phyloP scores from a whole-genome alignment of 2,797 vertebrate species.

The Lepidocolaptes lacrymiger region DNA sequence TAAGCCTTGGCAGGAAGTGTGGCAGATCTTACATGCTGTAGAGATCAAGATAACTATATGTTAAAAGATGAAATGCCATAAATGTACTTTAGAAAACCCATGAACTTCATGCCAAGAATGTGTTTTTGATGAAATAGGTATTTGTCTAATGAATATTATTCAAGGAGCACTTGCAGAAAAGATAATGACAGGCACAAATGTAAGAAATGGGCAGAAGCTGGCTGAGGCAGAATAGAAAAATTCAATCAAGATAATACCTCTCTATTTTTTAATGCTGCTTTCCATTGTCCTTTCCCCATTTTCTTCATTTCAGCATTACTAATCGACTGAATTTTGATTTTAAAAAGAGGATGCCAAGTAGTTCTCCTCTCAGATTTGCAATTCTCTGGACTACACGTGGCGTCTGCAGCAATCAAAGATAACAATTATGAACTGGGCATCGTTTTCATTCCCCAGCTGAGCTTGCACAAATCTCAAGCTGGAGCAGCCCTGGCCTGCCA shows the following conservation, averaged over 20 bases:
- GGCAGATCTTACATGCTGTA: neutral
- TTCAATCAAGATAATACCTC: conserved; percentile 1
- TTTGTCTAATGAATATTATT: neutral
- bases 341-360: neutral
- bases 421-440: neutral
- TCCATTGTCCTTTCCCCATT: neutral
- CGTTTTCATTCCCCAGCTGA: neutral
- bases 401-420: neutral
- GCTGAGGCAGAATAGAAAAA: conserved; percentile 11
- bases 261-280: neutral
- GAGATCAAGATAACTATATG: neutral
- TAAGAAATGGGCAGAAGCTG: neutral
- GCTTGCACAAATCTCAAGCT: neutral
- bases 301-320: neutral
- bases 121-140: neutral
- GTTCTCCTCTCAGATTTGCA: conserved; percentile 1
- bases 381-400: neutral
- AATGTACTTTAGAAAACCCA: neutral
- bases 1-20: neutral
- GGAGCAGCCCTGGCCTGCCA: neutral
- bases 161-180: neutral
- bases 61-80: neutral
- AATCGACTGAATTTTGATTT: neutral
- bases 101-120: neutral
- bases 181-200: neutral